Evolutionary conservation across 2,113 vertebrate genomes (phyloP).

Genomic region (Anoura caudifer): DNA sequence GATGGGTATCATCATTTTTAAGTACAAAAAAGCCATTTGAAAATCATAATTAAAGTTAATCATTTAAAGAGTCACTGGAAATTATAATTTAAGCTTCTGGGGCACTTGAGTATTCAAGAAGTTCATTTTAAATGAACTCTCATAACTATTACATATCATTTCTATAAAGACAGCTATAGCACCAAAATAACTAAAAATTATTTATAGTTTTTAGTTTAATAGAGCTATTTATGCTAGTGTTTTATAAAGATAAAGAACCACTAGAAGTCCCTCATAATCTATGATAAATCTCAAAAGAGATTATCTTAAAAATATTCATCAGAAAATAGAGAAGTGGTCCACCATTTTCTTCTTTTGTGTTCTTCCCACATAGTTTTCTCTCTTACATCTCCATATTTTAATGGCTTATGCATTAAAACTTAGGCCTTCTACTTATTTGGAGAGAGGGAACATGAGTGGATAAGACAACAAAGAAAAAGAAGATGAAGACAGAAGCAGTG

Average conservation of each 20-base stretch:
- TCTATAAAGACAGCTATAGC: not conserved
- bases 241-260: not conserved
- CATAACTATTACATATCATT: not conserved
- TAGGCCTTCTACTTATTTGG: not conserved
- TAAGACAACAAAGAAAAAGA: not conserved
- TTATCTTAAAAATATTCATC: not conserved
- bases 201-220: not conserved
- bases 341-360: not conserved
- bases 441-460: not conserved
- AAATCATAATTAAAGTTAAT: not conserved
- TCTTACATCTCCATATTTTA: not conserved
- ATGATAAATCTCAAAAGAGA: not conserved
- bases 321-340: not conserved
- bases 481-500: constrained; percentile 5
- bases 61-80: not conserved
- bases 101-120: not conserved
- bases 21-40: not conserved
- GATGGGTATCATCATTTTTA: not conserved
- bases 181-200: not conserved
- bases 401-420: not conserved
- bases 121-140: not conserved
- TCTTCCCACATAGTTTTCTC: not conserved
- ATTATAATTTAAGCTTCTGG: not conserved
- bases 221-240: not conserved
- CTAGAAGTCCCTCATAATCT: not conserved